Evolutionary conservation across 2,888 invertebrate genomes (phyloP), one percentile per base, ranked within the genome.

Genomic region (Pandemis cinnamomeana): DNA sequence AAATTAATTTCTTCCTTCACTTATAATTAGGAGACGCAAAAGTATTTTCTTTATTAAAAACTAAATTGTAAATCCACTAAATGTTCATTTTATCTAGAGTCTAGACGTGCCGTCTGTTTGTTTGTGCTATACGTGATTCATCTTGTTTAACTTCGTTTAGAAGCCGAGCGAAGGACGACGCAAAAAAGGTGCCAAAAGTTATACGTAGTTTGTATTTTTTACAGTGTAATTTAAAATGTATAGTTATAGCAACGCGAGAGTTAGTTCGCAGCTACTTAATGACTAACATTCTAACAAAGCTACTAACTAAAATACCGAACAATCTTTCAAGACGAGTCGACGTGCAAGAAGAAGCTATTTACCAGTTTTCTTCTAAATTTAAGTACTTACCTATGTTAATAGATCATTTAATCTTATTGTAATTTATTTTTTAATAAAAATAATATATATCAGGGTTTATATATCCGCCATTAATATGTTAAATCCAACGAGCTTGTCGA

Each of bases 71-170:
- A 58, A 27, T 58, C 61, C 10, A 42, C 7, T 3, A 8, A 41
- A 61, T 8, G 8, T 42, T n/a, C 11, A n/a, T 61, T 61, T 41
- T 61, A 13, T 61, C 42, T 41, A 41, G n/a, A 58, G 13, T 61
- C n/a, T 42, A 27, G 58, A 27, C 42, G 41, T n/a, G 61, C 7
- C n/a, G 61, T 61, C 42, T 61, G 61, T 61, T 61, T 61, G n/a
- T 42, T 41, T 27, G 61, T n/a, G 61, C 13, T 41, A 61, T 61
- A 42, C 61, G 61, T 61, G 61, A 61, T 61, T 61, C 20, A 61
- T 61, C 61, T 61, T 61, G 61, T 61, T 61, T 61, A 61, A 61
- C 61, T 61, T 42, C 42, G 41, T 61, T 42, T 41, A 61, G 61
- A 61, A 42, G 41, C 61, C 36, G 61, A 4, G 27, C 27, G 27